These are phyloP conservation scores for Ailurus styani DNA, from an alignment of 2,113 vertebrate species.

Conservation along the genomic window DNA sequence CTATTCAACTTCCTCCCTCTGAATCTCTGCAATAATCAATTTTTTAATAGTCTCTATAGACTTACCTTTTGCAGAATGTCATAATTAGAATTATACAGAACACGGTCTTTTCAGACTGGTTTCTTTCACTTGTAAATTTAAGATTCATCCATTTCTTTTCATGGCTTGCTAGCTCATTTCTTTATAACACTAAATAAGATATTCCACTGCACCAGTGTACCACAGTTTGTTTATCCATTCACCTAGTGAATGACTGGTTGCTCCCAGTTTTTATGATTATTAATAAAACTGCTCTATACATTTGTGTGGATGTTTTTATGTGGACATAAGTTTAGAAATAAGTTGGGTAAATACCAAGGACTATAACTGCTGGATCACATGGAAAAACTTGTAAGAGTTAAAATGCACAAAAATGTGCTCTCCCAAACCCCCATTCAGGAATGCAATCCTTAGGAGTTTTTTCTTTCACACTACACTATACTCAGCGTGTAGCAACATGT, in stretches of 20 bases:
- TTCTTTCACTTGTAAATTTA: slow-evolving; percentile 10
- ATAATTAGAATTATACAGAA: background rate
- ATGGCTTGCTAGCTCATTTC: background rate
- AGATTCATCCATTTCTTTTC: background rate
- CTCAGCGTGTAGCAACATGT: background rate
- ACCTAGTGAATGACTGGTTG: background rate
- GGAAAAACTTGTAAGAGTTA: background rate
- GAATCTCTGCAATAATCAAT: background rate
- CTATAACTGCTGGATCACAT: background rate
- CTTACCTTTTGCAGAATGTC: background rate
- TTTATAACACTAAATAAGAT: background rate
- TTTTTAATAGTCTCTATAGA: background rate
- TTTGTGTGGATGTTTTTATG: background rate
- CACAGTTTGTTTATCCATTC: background rate
- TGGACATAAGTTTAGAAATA: background rate
- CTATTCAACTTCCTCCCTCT: background rate
- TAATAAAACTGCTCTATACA: background rate
- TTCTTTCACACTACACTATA: background rate
- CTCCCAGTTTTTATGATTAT: background rate
- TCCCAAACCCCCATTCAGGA: background rate
- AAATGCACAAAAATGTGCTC: background rate
- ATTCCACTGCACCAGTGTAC: background rate
- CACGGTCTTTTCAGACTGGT: background rate
- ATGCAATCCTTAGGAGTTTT: background rate
- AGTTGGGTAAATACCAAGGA: background rate